Evolutionary conservation across 2,113 vertebrate genomes (phyloP).

Genomic region (western clawed frog (Xenopus tropicalis)): UCB_Xtro_10.0 CM004445.2:51286001-51286500

Average conservation of each 20-base stretch:
- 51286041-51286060: slow-evolving; percentile 39
- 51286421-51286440: slow-evolving; percentile 20
- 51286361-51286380: slow-evolving; percentile 39
- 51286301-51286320: slow-evolving; percentile 30
- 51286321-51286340: slow-evolving; percentile 38
- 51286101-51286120: slow-evolving; percentile 12
- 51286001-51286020: slow-evolving; percentile 40
- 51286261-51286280: slow-evolving; percentile 30
- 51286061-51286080: slow-evolving; percentile 31
- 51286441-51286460: no score
- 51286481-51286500: no score
- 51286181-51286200: slow-evolving; percentile 25
- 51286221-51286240: slow-evolving; percentile 11
- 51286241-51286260: slow-evolving; percentile 23
- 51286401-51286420: slow-evolving; percentile 40
- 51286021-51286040: slow-evolving; percentile 28
- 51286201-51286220: slow-evolving; percentile 3
- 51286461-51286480: no score
- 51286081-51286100: slow-evolving; percentile 42
- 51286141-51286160: slow-evolving; percentile 24
- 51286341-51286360: slow-evolving; percentile 13
- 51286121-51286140: neutral
- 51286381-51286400: slow-evolving; percentile 39
- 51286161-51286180: slow-evolving; percentile 7
- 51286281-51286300: slow-evolving; percentile 36